A percentile compares a stretch with the other conserved stretches of the same genome.
Conservation (phyloP, 2,888 invertebrate species). For the Phaonia tiefii region DNA sequence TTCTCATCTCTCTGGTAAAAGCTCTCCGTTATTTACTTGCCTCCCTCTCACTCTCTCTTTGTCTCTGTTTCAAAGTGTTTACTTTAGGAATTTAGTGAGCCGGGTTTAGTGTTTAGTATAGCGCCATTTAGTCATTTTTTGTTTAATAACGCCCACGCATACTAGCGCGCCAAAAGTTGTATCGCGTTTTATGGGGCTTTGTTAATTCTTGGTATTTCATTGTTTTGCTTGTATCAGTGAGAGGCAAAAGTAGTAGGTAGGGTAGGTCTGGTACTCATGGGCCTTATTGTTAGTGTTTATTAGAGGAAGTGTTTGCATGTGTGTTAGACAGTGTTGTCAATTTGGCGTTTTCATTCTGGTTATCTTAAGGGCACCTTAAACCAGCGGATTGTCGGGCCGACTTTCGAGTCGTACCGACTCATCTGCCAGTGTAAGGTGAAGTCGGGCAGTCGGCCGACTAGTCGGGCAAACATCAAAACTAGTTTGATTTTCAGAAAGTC, state of each 20-base stretch:
- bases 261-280: background rate
- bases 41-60: background rate
- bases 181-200: background rate
- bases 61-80: background rate
- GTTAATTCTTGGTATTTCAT: background rate
- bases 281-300: too few relatives aligned
- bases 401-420: too few relatives aligned
- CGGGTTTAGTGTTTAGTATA: conserved; percentile 25
- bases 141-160: conserved; percentile 67
- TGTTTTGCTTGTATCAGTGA: conserved; percentile 1
- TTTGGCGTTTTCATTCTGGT: background rate
- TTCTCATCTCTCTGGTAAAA: background rate
- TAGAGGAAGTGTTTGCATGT: too few relatives aligned
- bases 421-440: too few relatives aligned
- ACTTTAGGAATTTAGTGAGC: background rate
- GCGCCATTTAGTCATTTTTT: background rate
- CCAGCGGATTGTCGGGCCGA: too few relatives aligned
- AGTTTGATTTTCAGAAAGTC: too few relatives aligned
- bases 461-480: too few relatives aligned
- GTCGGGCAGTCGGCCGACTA: too few relatives aligned
- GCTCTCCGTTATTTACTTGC: background rate
- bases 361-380: too few relatives aligned
- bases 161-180: conserved; percentile 62
- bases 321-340: conserved; percentile 16
- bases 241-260: background rate